Evolutionary conservation across 1,140 invertebrate genomes (phyloP), one percentile per base, ranked within the genome.

Genomic region (Drosophila neocordata): DNA sequence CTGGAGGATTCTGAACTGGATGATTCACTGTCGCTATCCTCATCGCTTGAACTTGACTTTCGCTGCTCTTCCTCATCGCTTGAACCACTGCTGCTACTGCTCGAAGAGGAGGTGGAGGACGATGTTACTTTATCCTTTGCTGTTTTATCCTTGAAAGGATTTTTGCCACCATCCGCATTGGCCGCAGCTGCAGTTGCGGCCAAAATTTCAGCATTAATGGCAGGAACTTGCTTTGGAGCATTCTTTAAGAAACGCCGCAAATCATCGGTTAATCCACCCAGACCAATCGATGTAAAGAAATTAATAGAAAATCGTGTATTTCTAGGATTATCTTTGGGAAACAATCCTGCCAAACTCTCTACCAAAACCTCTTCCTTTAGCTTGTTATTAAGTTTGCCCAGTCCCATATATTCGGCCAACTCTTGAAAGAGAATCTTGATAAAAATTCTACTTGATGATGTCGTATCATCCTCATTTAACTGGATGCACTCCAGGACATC

Each of bases 301-400:
- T 99, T 99, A 52, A 99, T 99, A 0, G 99, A 97, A 93, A 99
- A 99, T 85, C 98, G 93, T 0, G 98, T 99, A 92, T 99, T 98
- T 88, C 97, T 95, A 0, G 98, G 98, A 93, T 99, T 96, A 92
- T 99, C 98, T 67, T 97, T 93, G 0, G 99, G 99, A 92, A 99
- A 98, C 9, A 99, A 90, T 0, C 98, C 98, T 67, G 96, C 95
- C 93, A 99, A 98, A 31, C 96, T 96, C 48, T 94, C 93, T 83
- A 97, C 95, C 24, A 99, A 84, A 8, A 97, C 97, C 66, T 95
- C 94, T 93, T 99, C 98, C 89, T 97, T 97, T 0, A 99, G 93
- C 60, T 98, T 93, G 55, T 95, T 94, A 93, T 99, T 99, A 2
- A 99, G 92, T 89, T 98, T 99, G 34, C 94, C 94, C 7, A 99